Evolutionary conservation across 2,888 invertebrate genomes (phyloP), one percentile per base, ranked within the genome.

Genomic region (Aleiodes alternator): DNA sequence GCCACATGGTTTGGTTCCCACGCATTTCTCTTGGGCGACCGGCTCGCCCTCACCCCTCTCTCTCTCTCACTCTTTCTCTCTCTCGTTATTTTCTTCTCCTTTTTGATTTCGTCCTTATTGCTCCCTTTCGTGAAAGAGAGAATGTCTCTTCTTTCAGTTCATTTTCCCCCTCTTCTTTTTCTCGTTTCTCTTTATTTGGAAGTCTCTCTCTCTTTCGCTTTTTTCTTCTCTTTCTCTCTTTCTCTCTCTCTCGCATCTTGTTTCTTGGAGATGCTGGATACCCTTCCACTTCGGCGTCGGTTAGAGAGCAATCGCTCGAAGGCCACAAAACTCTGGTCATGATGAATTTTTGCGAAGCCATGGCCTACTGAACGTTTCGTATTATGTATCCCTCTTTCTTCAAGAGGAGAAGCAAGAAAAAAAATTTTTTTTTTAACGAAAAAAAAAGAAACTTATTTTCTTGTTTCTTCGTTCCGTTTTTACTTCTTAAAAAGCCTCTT

Each of bases 1-100:
- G 81, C 85, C 84, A 85, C 84, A 85, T 84, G 85, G 80, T 83
- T 85, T 80, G 82, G 84, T 86, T 86, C 86, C 85, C 86, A 86
- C 86, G 85, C 84, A 85, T 85, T 86, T 86, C 84, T 85, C 82
- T 83, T 73, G 64, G 66, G 59, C 72, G 48, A 50, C 69, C 43
- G 31, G 57, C 34, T 64, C 69, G 59, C 38, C 61, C 68, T 53
- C 57, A 69, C 57, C 57, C 23, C 56, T 23, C 23, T 23, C 23
- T 23, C 23, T 23, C 23, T 23, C 2, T 1, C 23, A 1, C 23
- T 23, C 23, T 23, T 23, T 23, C 23, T 23, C 11, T 51, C 23
- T 51, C 48, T 16, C 68, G 34, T 51, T 51, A n/a, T 51, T 31
- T 48, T 53, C 69, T 51, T 43, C 5, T 50, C 68, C 69, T 72